These are phyloP conservation scores for Drosophila melanocephala DNA, from an alignment of 2,888 invertebrate species.

Conservation along the genomic window DNA sequence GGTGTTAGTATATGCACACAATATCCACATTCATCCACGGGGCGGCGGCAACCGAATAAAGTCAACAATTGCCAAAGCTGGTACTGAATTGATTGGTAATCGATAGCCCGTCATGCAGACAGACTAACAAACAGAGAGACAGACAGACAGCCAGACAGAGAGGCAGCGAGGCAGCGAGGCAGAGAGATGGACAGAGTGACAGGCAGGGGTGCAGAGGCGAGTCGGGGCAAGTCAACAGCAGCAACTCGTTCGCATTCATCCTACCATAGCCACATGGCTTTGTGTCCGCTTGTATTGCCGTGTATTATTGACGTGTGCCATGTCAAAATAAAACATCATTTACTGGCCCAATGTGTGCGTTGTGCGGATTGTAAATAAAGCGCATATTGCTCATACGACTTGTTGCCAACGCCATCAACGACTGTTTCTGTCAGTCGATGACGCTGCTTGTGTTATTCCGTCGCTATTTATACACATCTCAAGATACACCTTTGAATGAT, in stretches of 20 bases:
- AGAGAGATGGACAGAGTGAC: background rate
- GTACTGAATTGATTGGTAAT: conserved; percentile 72
- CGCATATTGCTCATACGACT: conserved; percentile 75
- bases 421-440: conserved; percentile 21
- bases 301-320: conserved; percentile 72
- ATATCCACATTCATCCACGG: conserved; percentile 6
- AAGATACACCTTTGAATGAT: conserved; percentile 2
- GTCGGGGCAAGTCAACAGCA: conserved; percentile 13
- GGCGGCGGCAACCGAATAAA: conserved; percentile 54
- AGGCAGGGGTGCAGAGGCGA: background rate
- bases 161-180: conserved; percentile 2
- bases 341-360: conserved; percentile 29
- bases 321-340: conserved; percentile 70
- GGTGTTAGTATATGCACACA: background rate
- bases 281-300: conserved; percentile 35
- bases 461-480: conserved; percentile 7
- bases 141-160: background rate
- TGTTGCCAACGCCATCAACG: conserved; percentile 56
- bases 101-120: conserved; percentile 53
- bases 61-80: conserved; percentile 72
- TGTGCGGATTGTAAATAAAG: conserved; percentile 67
- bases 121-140: conserved; percentile 6
- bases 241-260: conserved; percentile 42
- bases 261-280: conserved; percentile 1
- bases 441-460: background rate